Conservation (phyloP, 2,797 vertebrate genomes). For the Oreochromis mossambicus region DNA sequence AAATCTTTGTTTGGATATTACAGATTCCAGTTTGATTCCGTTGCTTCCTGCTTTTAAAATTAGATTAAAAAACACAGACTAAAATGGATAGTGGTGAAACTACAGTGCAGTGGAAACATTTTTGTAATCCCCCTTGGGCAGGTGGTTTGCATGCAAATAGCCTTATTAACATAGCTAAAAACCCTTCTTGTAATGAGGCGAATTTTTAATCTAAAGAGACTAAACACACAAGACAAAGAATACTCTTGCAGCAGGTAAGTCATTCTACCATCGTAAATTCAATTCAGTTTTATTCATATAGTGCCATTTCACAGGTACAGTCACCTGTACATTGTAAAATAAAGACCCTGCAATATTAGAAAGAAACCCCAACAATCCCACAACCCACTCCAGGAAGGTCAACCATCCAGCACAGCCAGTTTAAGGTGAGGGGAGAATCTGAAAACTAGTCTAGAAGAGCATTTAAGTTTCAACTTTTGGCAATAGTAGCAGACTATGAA, state of each 20-base stretch:
- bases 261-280: neutral
- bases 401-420: neutral
- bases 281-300: neutral
- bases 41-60: constrained; percentile 71
- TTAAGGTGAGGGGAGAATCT: neutral
- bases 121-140: constrained; percentile 69
- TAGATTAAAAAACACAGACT: constrained; percentile 68
- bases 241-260: constrained; percentile 27
- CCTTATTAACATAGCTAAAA: constrained; percentile 78
- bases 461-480: neutral
- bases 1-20: constrained; percentile 78
- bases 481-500: neutral
- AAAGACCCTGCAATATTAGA: neutral
- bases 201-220: constrained; percentile 42
- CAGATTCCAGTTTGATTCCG: constrained; percentile 72
- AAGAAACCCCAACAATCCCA: neutral
- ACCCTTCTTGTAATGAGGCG: constrained; percentile 71
- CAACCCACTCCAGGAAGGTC: neutral
- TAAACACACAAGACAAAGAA: constrained; percentile 48
- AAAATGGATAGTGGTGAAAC: constrained; percentile 64
- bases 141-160: constrained; percentile 75
- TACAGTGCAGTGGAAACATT: constrained; percentile 55
- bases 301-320: neutral
- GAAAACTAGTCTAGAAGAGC: neutral
- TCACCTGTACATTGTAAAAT: neutral